A percentile compares a stretch with the other conserved stretches of the same genome.
phyloP scores from a whole-genome alignment of 2,888 invertebrate species.

The Blera fallax region DNA sequence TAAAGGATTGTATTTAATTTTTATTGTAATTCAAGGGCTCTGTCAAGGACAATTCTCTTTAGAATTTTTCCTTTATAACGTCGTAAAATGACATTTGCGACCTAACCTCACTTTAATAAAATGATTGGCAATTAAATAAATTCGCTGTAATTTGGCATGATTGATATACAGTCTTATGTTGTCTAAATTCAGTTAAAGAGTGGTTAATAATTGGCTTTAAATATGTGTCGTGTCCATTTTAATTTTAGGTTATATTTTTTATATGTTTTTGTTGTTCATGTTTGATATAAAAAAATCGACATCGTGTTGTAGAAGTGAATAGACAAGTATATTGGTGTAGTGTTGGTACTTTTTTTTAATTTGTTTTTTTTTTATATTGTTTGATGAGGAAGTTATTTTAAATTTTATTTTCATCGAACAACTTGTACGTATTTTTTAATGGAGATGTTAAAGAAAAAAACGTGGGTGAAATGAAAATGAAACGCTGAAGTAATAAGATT shows the following conservation, averaged over 20 bases:
- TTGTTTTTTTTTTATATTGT: not conserved
- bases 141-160: conserved; percentile 61
- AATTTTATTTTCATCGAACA: not conserved
- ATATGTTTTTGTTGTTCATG: conserved; percentile 9
- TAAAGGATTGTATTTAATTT: not conserved
- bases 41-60: not conserved
- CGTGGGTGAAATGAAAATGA: not conserved
- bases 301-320: conserved; percentile 24
- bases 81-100: conserved; percentile 24
- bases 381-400: not conserved
- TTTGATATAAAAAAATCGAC: conserved; percentile 1
- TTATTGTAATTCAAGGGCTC: not conserved
- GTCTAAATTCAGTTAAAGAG: conserved; percentile 28
- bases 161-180: conserved; percentile 36
- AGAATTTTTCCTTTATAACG: not conserved
- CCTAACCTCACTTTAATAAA: conserved; percentile 9
- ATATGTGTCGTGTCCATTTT: conserved; percentile 62
- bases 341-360: not conserved
- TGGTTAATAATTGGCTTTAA: conserved; percentile 61
- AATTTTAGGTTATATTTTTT: conserved; percentile 9
- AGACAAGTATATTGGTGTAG: conserved; percentile 26
- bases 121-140: conserved; percentile 44
- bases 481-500: too few species aligned
- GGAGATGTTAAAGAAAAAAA: not conserved
- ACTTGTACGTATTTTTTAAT: not conserved